Evolutionary conservation across 1,140 invertebrate species (phyloP), one percentile per base, ranked within the genome.

Genomic region (Cydia pomonella): DNA sequence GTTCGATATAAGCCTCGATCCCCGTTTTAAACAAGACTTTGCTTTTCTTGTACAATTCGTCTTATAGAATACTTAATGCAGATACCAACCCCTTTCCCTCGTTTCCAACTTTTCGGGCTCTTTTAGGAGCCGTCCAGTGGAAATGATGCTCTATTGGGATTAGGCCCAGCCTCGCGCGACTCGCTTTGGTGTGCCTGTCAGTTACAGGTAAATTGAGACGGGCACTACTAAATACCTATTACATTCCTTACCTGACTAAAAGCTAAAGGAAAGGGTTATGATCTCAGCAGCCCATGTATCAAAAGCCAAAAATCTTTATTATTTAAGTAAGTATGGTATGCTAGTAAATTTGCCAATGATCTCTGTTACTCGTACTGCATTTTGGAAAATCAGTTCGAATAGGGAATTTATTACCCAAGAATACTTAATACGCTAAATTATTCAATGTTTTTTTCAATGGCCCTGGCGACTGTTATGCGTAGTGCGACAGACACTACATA

Each of bases 21-120:
- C 82, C 82, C 79, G 79, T 87, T 88, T 89, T 85, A 87, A 88
- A 89, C 88, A 88, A 87, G 88, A 88, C 82, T 90, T 89, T 89
- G 87, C 87, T 90, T 90, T 90, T 89, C 87, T 87, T 89, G 83
- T 87, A 87, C 87, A 84, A 88, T 85, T 83, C 82, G 76, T 87
- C 85, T 90, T 88, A 88, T 79, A 76, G 84, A 88, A 88, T 88
- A 88, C 84, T 87, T 87, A 88, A 87, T 88, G 82, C 79, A 88
- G 84, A 86, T 86, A 88, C 53, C 53, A 23, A 59, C 86, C 86
- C 84, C 81, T 87, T 86, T 90, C 88, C 82, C 82, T 84, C 82
- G 80, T 82, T 86, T 79, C 75, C 38, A 75, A 88, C 80, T 88
- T 88, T 83, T 87, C 76, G 81, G 81, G 73, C 76, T 86, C 83